Evolutionary conservation across 2,888 invertebrate genomes (phyloP).

Genomic region (Nomada ruficornis): DNA sequence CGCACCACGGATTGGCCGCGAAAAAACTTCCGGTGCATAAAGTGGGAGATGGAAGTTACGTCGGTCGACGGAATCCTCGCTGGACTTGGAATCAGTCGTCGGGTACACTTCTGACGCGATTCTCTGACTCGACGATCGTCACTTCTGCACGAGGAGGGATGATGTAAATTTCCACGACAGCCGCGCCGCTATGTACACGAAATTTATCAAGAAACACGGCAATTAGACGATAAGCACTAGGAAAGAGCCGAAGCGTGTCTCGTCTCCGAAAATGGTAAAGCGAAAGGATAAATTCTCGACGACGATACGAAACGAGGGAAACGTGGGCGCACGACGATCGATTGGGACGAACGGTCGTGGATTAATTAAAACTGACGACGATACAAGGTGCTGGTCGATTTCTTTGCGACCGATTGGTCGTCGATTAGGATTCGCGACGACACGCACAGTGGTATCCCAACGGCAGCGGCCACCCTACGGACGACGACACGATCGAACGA

Average conservation of each 20-base stretch:
- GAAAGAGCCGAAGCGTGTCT: background rate
- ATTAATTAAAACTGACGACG: too few relatives aligned
- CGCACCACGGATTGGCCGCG: conserved; percentile 51
- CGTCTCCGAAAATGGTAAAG: too few relatives aligned
- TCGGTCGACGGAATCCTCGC: conserved; percentile 10
- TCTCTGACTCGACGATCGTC: conserved; percentile 5
- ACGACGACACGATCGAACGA: too few relatives aligned
- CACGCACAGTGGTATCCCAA: background rate
- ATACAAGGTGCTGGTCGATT: too few relatives aligned
- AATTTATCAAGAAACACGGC: too few relatives aligned
- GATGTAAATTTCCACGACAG: background rate
- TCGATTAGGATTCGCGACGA: background rate
- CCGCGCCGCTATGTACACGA: too few relatives aligned
- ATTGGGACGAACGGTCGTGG: too few relatives aligned
- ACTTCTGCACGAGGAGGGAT: background rate
- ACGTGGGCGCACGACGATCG: background rate
- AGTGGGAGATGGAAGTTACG: conserved; percentile 33
- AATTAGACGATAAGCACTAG: background rate
- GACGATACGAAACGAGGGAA: too few relatives aligned
- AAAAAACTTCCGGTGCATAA: conserved; percentile 55
- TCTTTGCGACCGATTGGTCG: too few relatives aligned
- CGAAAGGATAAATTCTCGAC: too few relatives aligned
- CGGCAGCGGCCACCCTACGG: too few relatives aligned
- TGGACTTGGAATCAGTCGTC: conserved; percentile 29
- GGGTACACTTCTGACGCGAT: conserved; percentile 2